phyloP scores from a whole-genome alignment of 1,140 invertebrate genomes.

The Lordiphosa collinella region DNA sequence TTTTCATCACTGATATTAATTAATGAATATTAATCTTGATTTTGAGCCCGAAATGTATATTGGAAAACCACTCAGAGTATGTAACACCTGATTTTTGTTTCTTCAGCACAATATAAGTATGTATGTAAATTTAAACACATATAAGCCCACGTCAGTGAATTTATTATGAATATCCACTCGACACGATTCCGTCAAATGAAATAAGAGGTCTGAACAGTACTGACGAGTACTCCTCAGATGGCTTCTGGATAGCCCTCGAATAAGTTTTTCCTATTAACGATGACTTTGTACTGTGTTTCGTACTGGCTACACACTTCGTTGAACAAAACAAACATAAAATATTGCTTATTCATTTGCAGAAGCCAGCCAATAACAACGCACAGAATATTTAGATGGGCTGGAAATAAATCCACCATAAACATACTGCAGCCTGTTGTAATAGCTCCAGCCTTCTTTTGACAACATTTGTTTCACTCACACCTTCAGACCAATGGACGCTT shows the following conservation, averaged over 20 bases:
- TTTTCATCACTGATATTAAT: conserved; percentile 22
- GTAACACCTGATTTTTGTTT: conserved; percentile 66
- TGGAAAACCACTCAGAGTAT: conserved; percentile 54
- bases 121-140: conserved; percentile 76
- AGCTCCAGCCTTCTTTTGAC: conserved; percentile 21
- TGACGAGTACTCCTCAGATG: conserved; percentile 80
- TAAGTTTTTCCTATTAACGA: conserved; percentile 79
- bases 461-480: conserved; percentile 30
- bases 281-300: conserved; percentile 70
- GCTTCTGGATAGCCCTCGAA: conserved; percentile 80
- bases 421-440: conserved; percentile 7
- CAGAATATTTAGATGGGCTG: conserved; percentile 14
- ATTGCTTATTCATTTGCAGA: conserved; percentile 67
- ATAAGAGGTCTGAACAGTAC: conserved; percentile 80
- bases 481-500: no score
- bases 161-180: conserved; percentile 80
- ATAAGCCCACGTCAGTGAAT: conserved; percentile 78
- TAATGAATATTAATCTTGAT: conserved; percentile 23
- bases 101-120: conserved; percentile 63
- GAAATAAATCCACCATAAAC: no score
- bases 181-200: conserved; percentile 80
- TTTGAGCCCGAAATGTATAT: conserved; percentile 47
- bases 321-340: conserved; percentile 75
- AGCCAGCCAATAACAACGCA: conserved; percentile 44
- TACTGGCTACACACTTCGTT: conserved; percentile 73